Evolutionary conservation across 2,888 invertebrate species (phyloP), one percentile per base, ranked within the genome.

Genomic region (Pecten maximus): DNA sequence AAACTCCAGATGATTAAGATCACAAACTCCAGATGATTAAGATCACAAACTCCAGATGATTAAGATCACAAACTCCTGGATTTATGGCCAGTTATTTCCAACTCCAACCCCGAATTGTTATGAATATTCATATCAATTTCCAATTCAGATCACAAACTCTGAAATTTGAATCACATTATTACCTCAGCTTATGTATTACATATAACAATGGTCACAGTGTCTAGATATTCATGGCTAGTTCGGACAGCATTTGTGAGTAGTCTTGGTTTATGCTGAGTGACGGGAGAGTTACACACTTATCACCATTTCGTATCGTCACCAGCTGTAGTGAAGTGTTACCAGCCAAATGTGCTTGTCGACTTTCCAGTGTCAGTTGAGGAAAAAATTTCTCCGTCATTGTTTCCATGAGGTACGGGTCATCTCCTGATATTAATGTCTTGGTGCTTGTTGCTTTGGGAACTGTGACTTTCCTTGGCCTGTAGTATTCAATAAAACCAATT

Each of bases 161-260:
- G 50, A 8, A 50, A 8, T 19, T 54, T 15, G 50, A 54, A 15
- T 54, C 19, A 23, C 6, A 54, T 19, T 19, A 19, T 0, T 6
- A 54, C 54, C 23, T 54, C 54, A 23, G 19, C n/a, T 54, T n/a
- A 6, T 44, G 35, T 12, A 44, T 28, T 16, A 74, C 28, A 28
- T 74, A 35, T 74, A 28, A 23, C 23, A 60, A n/a, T n/a, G 23
- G n/a, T 23, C n/a, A 60, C 23, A 60, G 23, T 2, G 23, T 60
- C 23, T 92, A 97, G 88, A 97, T 96, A 91, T 97, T 97, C 92
- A 97, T 96, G 88, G 97, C 97, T 2, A 97, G 95, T 92, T 97
- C 97, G 0, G 97, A 97, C 44, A 97, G 95, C 94, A 97, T 96
- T 94, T 97, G 97, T 40, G 97, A 97, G 93, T 97, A 97, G 94